Conservation (phyloP, 2,113 vertebrate species). For the Hippolais icterina region DNA sequence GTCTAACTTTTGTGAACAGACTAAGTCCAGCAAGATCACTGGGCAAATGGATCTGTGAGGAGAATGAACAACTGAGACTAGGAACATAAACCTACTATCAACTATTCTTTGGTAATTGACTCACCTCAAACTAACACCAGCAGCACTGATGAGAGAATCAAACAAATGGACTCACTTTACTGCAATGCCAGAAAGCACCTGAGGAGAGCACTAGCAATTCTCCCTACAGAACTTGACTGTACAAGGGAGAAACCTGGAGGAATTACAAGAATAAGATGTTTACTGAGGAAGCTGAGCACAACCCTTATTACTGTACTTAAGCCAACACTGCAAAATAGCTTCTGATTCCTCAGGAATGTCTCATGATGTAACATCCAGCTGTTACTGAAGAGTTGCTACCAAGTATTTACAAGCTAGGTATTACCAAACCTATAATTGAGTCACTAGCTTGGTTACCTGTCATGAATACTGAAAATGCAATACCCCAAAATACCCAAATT, state of each 20-base stretch:
- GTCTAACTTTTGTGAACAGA: not conserved
- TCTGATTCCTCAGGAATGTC: not conserved
- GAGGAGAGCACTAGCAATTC: not conserved
- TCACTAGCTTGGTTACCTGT: not conserved
- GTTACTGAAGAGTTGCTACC: not conserved
- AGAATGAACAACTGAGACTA: not conserved
- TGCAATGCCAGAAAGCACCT: not conserved
- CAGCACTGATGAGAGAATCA: not conserved
- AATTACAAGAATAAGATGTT: not conserved
- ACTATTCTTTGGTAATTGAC: constrained; percentile 38
- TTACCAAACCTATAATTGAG: not conserved
- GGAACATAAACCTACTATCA: not conserved
- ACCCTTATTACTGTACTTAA: not conserved
- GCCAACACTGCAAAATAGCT: not conserved
- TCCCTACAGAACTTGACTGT: not conserved
- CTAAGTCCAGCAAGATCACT: not conserved
- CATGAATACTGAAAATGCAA: not conserved
- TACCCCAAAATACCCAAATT: not conserved
- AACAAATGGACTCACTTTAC: not conserved
- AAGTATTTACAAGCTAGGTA: not conserved
- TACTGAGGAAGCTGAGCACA: not conserved
- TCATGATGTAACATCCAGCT: not conserved
- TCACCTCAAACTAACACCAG: not conserved
- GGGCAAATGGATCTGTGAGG: not conserved
- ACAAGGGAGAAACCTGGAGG: not conserved